Evolutionary conservation across 2,797 vertebrate genomes (phyloP).

Genomic region (Pangasius larnaudii): DNA sequence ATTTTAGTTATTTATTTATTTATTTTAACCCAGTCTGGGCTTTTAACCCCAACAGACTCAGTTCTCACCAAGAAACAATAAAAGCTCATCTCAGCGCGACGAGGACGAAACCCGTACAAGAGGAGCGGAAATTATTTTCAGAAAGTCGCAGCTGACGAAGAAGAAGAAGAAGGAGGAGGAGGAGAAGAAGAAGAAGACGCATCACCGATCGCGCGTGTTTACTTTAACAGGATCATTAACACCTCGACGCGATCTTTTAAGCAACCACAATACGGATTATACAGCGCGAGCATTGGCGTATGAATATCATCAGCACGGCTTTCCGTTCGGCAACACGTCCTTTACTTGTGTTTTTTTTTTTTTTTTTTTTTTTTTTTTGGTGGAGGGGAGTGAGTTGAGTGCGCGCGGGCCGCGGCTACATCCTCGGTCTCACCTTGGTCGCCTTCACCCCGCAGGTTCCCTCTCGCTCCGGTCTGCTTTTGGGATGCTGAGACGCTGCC

Average conservation of each 20-base stretch:
- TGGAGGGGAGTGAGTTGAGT: neutral
- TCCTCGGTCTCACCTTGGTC: constrained; percentile 66
- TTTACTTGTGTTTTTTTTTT: neutral
- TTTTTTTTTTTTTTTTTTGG: no score
- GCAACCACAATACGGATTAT: no score
- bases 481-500: constrained; percentile 63
- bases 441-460: constrained; percentile 64
- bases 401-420: constrained; percentile 58
- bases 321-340: neutral
- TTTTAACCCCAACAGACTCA: constrained; percentile 61
- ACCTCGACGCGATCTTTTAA: constrained; percentile 27
- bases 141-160: constrained; percentile 5
- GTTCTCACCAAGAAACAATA: constrained; percentile 58
- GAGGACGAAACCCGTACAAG: neutral
- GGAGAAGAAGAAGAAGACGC: neutral
- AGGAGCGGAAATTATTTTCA: neutral
- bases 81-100: constrained; percentile 37
- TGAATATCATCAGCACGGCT: neutral
- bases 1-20: neutral
- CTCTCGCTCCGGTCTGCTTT: constrained; percentile 62
- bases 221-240: constrained; percentile 23
- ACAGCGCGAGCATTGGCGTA: neutral
- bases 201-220: neutral
- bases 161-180: neutral
- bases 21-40: constrained; percentile 23